Evolutionary conservation across 2,797 vertebrate species (phyloP), one percentile per base, ranked within the genome.

Genomic region (Micropoecilia bifurca): DNA sequence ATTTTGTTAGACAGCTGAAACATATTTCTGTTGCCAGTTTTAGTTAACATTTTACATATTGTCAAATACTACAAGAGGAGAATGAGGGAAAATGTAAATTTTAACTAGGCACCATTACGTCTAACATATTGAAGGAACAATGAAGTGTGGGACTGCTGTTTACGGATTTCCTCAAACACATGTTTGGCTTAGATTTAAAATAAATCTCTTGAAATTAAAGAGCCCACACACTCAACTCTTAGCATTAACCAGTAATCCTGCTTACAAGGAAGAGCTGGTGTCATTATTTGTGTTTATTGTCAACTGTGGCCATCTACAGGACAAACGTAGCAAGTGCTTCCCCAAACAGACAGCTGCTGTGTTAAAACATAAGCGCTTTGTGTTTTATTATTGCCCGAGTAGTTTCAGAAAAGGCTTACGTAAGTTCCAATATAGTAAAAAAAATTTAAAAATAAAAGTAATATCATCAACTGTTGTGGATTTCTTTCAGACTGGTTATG

Each of bases 241-340:
- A 45, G 68, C 41, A 71, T n/a, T 16, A 36, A n/a, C 25, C 18
- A 39, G 46, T 48, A 20, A 50, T 16, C 25, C 25, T 22, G 20
- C 10, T 25, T 20, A 33, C 45, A 48, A 76, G 10, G 18, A n/a
- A 22, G 9, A 13, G 25, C 9, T 3, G 3, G 18, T n/a, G 25
- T 30, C 5, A n/a, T 50, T 12, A 41, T 41, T 74, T 22, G 22
- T 14, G 68, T 73, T 72, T 78, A 48, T 41, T 83, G 61, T 76
- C 14, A 63, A 20, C 7, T 48, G 36, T 39, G n/a, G 12, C 71
- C 75, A 6, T 75, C 84, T 82, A 66, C 55, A 82, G 77, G 77
- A 48, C 55, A 68, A 77, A 1, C 28, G 30, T 12, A 47, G 39
- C 50, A 74, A 74, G 14, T 39, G 18, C 75, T 7, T 20, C 55